These are phyloP conservation scores for Adela reaumurella DNA, from an alignment of 2,888 invertebrate genomes.

Conservation along the genomic window DNA sequence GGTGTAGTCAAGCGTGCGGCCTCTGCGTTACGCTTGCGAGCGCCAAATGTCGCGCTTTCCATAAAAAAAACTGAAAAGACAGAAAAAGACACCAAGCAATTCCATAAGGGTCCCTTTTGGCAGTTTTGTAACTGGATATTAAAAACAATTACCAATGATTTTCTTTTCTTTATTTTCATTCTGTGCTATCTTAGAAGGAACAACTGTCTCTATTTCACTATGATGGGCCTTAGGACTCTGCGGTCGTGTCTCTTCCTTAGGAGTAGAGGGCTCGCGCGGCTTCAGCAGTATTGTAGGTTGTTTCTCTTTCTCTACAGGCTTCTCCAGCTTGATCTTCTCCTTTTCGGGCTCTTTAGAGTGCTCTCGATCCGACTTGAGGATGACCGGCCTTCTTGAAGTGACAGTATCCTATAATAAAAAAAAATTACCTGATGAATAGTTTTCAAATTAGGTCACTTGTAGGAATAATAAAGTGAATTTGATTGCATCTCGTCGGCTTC, in stretches of 20 bases:
- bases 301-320: constrained; percentile 34
- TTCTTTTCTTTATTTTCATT: constrained; percentile 52
- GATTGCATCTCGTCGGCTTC: too few species aligned
- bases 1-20: too few species aligned
- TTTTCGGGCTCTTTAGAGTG: constrained; percentile 28
- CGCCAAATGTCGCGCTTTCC: too few species aligned
- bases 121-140: too few species aligned
- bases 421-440: too few species aligned
- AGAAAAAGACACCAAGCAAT: too few species aligned
- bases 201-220: too few species aligned
- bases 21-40: too few species aligned
- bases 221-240: constrained; percentile 57
- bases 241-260: constrained; percentile 55
- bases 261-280: constrained; percentile 57
- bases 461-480: too few species aligned
- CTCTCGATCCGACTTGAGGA: constrained; percentile 49
- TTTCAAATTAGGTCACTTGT: too few species aligned
- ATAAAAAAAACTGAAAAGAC: too few species aligned
- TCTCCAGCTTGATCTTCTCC: constrained; percentile 23
- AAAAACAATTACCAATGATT: constrained; percentile 21
- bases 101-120: too few species aligned
- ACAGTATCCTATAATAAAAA: constrained; percentile 27
- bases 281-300: constrained; percentile 69
- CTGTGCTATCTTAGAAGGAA: constrained; percentile 44
- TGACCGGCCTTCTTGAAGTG: constrained; percentile 34